phyloP scores from a whole-genome alignment of 2,888 invertebrate genomes.

The Acholoe squamosa region DNA sequence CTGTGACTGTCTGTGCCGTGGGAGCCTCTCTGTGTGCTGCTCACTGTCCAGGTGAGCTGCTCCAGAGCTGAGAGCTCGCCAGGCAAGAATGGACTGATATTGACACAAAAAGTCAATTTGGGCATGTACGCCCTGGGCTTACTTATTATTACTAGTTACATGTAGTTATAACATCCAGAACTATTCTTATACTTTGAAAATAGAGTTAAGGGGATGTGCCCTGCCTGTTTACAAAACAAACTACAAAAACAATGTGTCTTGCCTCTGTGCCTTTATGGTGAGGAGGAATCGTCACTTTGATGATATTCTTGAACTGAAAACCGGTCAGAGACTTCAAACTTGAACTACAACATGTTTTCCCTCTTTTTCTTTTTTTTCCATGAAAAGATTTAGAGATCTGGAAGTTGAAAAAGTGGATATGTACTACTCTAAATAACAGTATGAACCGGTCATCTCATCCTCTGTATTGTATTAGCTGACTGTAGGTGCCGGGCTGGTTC shows the following conservation, averaged over 20 bases:
- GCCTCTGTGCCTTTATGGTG: conserved; percentile 56
- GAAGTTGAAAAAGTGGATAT: background rate
- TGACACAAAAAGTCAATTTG: too few relatives aligned
- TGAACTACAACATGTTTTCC: conserved; percentile 46
- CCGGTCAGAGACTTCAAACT: conserved; percentile 59
- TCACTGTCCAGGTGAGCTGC: background rate
- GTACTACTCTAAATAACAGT: conserved; percentile 34
- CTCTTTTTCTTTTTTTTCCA: too few relatives aligned
- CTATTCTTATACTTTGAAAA: conserved; percentile 11
- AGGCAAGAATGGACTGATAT: background rate
- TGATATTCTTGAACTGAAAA: conserved; percentile 50
- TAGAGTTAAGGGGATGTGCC: background rate
- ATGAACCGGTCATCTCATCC: conserved; percentile 40
- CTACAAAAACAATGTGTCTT: conserved; percentile 30
- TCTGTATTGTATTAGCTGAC: conserved; percentile 17
- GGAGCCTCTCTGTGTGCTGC: conserved; percentile 8
- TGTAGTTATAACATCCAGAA: background rate
- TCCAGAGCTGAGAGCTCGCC: conserved; percentile 20
- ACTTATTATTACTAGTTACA: too few relatives aligned
- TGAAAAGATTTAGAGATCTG: background rate
- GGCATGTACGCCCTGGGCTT: too few relatives aligned
- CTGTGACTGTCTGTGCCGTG: conserved; percentile 25
- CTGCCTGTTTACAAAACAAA: background rate
- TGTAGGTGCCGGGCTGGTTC: conserved; percentile 51
- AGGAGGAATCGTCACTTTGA: conserved; percentile 24